These are phyloP conservation scores for Thaumatotibia leucotreta DNA, from an alignment of 1,140 invertebrate genomes.

Conservation along the genomic window DNA sequence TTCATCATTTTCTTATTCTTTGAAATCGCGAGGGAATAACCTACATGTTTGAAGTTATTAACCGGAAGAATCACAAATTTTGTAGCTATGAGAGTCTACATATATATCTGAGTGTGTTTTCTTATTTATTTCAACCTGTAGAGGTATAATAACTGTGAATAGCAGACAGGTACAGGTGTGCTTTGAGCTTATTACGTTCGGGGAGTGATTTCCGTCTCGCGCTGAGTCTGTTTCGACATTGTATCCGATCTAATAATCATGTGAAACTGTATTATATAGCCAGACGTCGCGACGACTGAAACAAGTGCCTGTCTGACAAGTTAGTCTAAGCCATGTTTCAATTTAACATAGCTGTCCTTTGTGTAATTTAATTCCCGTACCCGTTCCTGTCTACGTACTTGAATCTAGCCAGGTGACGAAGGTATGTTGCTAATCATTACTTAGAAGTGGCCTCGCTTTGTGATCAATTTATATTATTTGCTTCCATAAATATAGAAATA, in stretches of 20 bases:
- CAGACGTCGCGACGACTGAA: not conserved
- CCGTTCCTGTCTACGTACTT: not conserved
- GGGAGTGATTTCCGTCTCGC: not conserved
- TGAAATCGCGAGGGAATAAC: not conserved
- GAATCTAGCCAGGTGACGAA: not conserved
- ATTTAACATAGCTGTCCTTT: conserved; percentile 1
- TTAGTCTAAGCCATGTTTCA: not conserved
- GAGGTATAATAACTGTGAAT: not conserved
- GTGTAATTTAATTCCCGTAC: conserved; percentile 1
- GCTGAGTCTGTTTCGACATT: conserved; percentile 8
- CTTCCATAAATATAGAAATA: not conserved
- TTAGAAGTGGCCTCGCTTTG: not conserved
- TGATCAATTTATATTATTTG: not conserved
- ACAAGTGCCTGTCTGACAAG: not conserved
- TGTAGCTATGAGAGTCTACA: not conserved
- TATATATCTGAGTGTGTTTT: too few relatives aligned
- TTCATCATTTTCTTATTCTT: not conserved
- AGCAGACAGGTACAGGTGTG: not conserved
- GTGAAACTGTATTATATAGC: not conserved
- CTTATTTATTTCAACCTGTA: not conserved
- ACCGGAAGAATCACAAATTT: not conserved
- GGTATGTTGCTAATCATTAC: not conserved
- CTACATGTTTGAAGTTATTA: not conserved
- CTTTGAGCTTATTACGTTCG: conserved; percentile 3
- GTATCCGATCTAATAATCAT: conserved; percentile 9